Evolutionary conservation across 2,797 vertebrate species (phyloP).

Genomic region (Karalla daura): DNA sequence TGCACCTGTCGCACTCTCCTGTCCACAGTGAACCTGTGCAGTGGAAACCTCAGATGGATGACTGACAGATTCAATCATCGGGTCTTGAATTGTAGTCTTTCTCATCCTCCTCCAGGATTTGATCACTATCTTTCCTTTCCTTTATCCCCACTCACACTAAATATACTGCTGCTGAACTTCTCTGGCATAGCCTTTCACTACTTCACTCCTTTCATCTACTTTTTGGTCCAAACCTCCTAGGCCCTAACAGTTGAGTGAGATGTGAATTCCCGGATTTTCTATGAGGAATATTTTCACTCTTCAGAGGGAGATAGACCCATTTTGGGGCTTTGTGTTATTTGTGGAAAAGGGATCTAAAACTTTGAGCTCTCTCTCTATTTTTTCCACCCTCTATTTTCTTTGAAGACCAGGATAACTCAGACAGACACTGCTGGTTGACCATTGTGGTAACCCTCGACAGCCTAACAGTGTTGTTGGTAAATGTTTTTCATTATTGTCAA

Average conservation of each 20-base stretch:
- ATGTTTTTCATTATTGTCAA: neutral
- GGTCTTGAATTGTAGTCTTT: conserved; percentile 22
- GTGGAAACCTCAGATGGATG: conserved; percentile 4
- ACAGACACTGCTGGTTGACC: too few species aligned
- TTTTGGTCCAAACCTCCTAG: neutral
- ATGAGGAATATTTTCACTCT: neutral
- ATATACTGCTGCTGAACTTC: neutral
- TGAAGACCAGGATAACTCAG: too few species aligned
- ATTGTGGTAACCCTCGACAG: neutral
- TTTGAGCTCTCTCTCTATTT: neutral
- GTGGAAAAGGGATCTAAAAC: neutral
- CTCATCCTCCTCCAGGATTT: neutral
- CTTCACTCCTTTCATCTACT: neutral
- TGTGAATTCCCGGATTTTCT: neutral
- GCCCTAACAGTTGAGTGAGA: neutral
- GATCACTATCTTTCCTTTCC: neutral
- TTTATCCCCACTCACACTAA: neutral
- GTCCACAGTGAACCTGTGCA: neutral
- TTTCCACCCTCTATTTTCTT: too few species aligned
- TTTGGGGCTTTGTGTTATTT: neutral
- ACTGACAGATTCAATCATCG: conserved; percentile 35
- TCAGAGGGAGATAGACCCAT: neutral
- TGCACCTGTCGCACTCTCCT: conserved; percentile 8
- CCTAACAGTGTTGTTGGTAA: neutral
- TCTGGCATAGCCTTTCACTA: neutral